Base-by-base conservation (phyloP, 2,797 vertebrate genomes). In the Acipenser oxyrinchus region DNA sequence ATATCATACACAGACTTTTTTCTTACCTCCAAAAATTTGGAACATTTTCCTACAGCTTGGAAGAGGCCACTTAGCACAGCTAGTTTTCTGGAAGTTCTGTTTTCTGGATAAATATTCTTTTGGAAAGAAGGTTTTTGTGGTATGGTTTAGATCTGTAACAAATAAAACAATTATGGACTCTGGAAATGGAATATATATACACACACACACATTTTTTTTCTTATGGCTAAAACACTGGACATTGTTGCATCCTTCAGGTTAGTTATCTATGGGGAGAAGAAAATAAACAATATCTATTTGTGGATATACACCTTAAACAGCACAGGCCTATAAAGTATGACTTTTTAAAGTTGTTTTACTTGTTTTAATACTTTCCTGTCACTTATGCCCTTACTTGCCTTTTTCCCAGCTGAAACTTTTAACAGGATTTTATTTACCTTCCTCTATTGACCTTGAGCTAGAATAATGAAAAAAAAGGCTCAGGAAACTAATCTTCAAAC, bases 11-110 rank as follows among this genome's bases (percentile, higher is more conserved):
- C 51, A 53, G 51, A 53, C 11, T 12, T 53, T 8, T 8, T 58
- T 53, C 51, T 48, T 11, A 89, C 85, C 83, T 81, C 81, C 80
- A 60, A 86, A 79, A 49, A 75, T 65, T 6, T 23, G 73, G 57
- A 80, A 78, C 51, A 69, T 67, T 57, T 78, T 83, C 4, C 52
- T 70, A n/a, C 74, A 75, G 69, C 70, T 79, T 71, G 88, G 86
- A 64, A 90, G 81, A 7, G 86, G 84, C 84, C 83, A 90, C 52
- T 82, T 85, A 1, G 80, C 79, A 71, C 78, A 86, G 0, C 66
- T 70, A 8, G 78, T 75, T 8, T 71, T 81, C 70, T 80, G 74
- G 76, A 88, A 88, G 72, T 61, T 78, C 69, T 81, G 73, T 65
- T 82, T 79, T 58, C 86, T 80, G n/a, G 63, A 49, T 1, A 15